phyloP scores from a whole-genome alignment of 1,140 invertebrate species.

The Anastrepha ludens region DNA sequence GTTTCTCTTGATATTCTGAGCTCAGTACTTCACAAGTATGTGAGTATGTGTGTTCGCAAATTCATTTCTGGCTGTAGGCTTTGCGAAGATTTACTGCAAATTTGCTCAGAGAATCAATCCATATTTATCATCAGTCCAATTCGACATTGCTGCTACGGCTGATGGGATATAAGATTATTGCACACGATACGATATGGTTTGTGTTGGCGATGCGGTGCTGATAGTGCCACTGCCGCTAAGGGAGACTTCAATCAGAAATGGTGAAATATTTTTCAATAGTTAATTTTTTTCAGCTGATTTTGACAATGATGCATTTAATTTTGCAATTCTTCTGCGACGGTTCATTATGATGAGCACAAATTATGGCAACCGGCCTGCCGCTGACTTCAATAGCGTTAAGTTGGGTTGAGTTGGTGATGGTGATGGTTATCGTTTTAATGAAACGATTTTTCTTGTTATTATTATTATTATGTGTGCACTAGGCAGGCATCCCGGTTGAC shows the following conservation, averaged over 20 bases:
- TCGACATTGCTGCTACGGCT: no score
- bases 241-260: not conserved
- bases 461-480: not conserved
- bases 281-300: not conserved
- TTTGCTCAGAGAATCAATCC: no score
- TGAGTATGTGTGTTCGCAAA: no score
- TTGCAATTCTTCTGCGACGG: no score
- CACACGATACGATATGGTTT: no score
- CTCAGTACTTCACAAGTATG: no score
- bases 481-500: not conserved
- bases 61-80: no score
- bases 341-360: not conserved
- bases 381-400: not conserved
- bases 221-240: not conserved
- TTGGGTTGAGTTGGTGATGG: not conserved
- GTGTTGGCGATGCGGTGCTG: not conserved
- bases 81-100: no score
- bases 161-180: no score
- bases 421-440: slow-evolving; percentile 36
- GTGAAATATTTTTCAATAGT: not conserved
- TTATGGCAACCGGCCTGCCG: not conserved
- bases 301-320: no score
- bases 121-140: no score
- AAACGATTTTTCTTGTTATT: slow-evolving; percentile 7
- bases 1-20: no score